Evolutionary conservation across 2,113 vertebrate species (phyloP).

Genomic region (Eidolon helvum): DNA sequence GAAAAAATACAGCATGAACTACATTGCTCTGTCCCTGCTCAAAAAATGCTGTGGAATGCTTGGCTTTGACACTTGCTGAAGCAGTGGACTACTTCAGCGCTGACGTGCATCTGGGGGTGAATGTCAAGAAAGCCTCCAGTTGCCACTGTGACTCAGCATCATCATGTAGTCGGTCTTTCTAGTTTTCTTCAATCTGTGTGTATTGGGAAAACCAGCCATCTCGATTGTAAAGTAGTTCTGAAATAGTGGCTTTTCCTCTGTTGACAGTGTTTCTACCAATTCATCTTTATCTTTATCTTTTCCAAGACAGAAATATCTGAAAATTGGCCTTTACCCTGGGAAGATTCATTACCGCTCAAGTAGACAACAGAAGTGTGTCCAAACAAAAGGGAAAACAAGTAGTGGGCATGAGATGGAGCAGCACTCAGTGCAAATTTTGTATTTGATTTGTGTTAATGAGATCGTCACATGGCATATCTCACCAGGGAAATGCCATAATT

Average conservation of each 20-base stretch:
- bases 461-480: conserved; percentile 70
- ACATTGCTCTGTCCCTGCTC: not conserved
- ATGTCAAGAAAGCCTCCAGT: not conserved
- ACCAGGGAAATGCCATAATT: conserved; percentile 72
- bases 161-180: not conserved
- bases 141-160: not conserved
- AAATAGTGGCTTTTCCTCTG: conserved; percentile 30
- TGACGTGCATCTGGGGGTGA: not conserved
- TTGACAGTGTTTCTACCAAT: conserved; percentile 22
- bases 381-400: conserved; percentile 61
- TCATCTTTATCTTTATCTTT: conserved; percentile 57
- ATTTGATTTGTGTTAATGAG: conserved; percentile 77
- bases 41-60: not conserved
- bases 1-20: not conserved
- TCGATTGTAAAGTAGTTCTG: not conserved
- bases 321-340: not conserved
- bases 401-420: not conserved
- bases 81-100: no score
- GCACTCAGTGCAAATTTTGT: conserved; percentile 65
- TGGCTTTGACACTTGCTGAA: not conserved
- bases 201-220: not conserved
- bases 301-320: conserved; percentile 34
- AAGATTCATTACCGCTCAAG: conserved; percentile 48
- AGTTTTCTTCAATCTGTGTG: not conserved
- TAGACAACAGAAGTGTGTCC: conserved; percentile 54